These are phyloP conservation scores for Danio kyathit DNA, from an alignment of 2,797 vertebrate genomes.

Conservation along the genomic window DNA sequence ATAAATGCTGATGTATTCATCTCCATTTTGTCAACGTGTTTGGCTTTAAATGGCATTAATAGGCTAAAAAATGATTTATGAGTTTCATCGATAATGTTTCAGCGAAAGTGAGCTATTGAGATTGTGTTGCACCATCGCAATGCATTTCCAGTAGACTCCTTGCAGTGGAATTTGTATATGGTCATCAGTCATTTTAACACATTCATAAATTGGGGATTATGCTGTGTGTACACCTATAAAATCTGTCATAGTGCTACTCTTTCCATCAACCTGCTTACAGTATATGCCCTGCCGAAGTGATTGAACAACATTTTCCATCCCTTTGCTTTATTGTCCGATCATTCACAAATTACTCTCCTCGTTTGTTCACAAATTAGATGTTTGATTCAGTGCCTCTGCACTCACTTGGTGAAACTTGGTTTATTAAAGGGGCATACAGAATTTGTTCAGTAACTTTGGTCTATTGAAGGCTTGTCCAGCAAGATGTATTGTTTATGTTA, in stretches of 20 bases:
- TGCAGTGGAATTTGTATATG: background rate
- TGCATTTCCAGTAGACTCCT: slow-evolving; percentile 4
- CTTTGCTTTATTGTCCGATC: background rate
- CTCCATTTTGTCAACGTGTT: background rate
- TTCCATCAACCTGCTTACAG: background rate
- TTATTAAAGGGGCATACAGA: background rate
- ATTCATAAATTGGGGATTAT: slow-evolving; percentile 37
- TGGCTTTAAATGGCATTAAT: background rate
- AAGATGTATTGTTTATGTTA: background rate
- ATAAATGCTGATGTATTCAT: background rate
- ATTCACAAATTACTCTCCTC: background rate
- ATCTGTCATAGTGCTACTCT: background rate
- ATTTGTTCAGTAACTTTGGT: background rate
- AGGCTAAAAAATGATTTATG: background rate
- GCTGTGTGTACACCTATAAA: slow-evolving; percentile 2
- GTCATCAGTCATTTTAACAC: slow-evolving; percentile 24
- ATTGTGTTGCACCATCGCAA: slow-evolving; percentile 3
- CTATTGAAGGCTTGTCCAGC: background rate
- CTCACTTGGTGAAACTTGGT: background rate
- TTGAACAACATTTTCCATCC: slow-evolving; percentile 5
- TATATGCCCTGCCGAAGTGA: background rate
- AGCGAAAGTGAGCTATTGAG: background rate
- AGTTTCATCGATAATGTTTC: background rate
- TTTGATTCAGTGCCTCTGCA: background rate
- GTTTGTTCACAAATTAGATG: background rate